Percentiles rank a stretch among this genome's conserved stretches.
These are phyloP conservation scores for Setophaga kirtlandii DNA, from an alignment of 2,113 vertebrate species.

Conservation along the genomic window DNA sequence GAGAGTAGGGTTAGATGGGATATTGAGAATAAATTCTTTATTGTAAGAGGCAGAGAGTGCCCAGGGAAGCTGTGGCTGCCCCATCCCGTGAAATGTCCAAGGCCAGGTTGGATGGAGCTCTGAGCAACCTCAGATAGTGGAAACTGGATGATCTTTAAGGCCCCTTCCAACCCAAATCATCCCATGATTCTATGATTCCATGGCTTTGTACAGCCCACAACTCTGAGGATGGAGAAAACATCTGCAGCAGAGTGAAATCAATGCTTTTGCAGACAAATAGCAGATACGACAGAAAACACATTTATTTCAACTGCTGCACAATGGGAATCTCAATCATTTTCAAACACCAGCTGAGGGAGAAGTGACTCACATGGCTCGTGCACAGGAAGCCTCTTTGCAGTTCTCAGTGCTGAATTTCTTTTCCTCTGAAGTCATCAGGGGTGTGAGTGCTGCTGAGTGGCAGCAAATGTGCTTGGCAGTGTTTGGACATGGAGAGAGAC, in stretches of 20 bases:
- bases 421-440: not conserved
- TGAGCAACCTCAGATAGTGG: not conserved
- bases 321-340: conserved; percentile 21
- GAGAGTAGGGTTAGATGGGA: rapidly evolving
- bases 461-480: not conserved
- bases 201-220: not conserved
- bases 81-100: not conserved
- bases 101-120: not conserved
- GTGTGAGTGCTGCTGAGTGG: not conserved
- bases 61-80: not conserved
- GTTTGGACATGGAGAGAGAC: not conserved
- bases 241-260: not conserved
- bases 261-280: not conserved
- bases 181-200: not conserved
- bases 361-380: not conserved
- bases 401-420: not conserved
- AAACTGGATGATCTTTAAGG: not conserved
- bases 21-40: not conserved
- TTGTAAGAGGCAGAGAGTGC: rapidly evolving
- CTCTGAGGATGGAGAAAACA: not conserved
- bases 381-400: not conserved
- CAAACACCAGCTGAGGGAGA: conserved; percentile 35
- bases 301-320: conserved; percentile 70
- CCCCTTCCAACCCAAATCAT: not conserved
- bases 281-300: not conserved